A percentile compares a stretch with the other conserved stretches of the same genome.
phyloP scores from a whole-genome alignment of 2,888 invertebrate species.

The Thysanoteuthis rhombus region DNA sequence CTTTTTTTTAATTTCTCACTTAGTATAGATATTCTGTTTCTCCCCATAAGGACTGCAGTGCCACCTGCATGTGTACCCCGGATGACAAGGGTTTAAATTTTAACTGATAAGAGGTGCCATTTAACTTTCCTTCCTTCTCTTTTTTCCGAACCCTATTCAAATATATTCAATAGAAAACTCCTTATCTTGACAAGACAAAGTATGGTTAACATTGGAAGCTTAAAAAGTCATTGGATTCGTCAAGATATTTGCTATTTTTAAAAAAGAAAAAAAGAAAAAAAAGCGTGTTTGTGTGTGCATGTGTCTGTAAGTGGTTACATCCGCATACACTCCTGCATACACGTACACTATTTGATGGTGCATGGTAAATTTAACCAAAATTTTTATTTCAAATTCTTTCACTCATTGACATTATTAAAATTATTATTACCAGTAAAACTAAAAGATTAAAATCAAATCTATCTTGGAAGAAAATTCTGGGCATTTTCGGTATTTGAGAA shows the following conservation, averaged over 20 bases:
- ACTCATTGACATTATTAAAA: background rate
- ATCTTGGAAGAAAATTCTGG: background rate
- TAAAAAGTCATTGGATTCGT: background rate
- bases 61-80: constrained; percentile 25
- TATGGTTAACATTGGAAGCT: background rate
- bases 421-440: too few species aligned
- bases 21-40: background rate
- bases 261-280: background rate
- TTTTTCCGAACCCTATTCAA: background rate
- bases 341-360: background rate
- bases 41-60: constrained; percentile 17
- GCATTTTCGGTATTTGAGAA: constrained; percentile 16
- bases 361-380: background rate
- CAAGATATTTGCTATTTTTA: constrained; percentile 15
- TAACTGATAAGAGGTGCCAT: constrained; percentile 30
- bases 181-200: too few species aligned
- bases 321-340: background rate
- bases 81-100: constrained; percentile 31
- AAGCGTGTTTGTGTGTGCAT: background rate
- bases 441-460: background rate
- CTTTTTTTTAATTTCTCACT: background rate
- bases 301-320: background rate
- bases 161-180: background rate
- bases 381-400: background rate
- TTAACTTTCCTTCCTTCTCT: background rate